Percentiles rank a stretch among this genome's conserved stretches.
Conservation (phyloP, 2,797 vertebrate species). For the Acanthopagrus latus region DNA sequence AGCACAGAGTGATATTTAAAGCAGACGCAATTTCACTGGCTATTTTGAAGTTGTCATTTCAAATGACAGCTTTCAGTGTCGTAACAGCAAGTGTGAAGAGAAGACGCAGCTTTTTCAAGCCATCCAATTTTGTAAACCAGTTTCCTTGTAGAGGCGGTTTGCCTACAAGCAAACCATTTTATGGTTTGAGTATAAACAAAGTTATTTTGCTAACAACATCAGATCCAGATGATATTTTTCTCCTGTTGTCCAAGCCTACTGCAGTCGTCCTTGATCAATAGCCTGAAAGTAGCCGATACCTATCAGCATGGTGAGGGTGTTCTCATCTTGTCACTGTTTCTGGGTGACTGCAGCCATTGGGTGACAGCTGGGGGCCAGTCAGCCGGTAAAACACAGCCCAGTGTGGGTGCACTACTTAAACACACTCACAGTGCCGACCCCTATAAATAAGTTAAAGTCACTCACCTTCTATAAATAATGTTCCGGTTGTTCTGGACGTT, state of each 20-base stretch:
- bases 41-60: slow-evolving; percentile 30
- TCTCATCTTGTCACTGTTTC: slow-evolving; percentile 58
- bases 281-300: slow-evolving; percentile 9
- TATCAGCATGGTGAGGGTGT: slow-evolving; percentile 34
- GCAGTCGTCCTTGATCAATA: slow-evolving; percentile 1
- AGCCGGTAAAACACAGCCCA: slow-evolving; percentile 55
- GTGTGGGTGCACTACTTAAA: slow-evolving; percentile 20
- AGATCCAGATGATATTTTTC: slow-evolving; percentile 10
- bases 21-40: slow-evolving; percentile 24
- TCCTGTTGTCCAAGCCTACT: background rate
- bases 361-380: slow-evolving; percentile 67
- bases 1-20: slow-evolving; percentile 29
- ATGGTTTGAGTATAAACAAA: background rate
- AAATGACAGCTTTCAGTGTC: background rate
- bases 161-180: background rate
- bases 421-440: slow-evolving; percentile 41
- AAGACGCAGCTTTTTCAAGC: background rate
- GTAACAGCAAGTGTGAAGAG: background rate
- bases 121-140: background rate
- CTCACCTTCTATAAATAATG: slow-evolving; percentile 71
- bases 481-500: slow-evolving; percentile 57
- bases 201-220: background rate
- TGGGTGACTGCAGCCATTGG: slow-evolving; percentile 63
- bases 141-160: slow-evolving; percentile 10
- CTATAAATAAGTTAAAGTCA: slow-evolving; percentile 79